Conservation (phyloP, 2,888 invertebrate genomes). For the Idaea dimidiata region DNA sequence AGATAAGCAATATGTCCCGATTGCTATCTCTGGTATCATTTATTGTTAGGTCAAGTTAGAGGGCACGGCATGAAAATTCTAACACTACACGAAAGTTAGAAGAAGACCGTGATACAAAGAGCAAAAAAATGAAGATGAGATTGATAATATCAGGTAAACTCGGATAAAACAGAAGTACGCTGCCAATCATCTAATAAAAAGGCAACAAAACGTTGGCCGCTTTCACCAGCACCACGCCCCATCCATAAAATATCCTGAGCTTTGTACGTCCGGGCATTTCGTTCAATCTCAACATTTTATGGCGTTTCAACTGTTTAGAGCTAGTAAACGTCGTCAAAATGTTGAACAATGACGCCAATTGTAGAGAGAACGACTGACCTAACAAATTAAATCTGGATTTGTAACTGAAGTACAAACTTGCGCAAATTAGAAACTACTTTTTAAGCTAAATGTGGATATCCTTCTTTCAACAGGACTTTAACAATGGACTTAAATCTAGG, state of each 20-base stretch:
- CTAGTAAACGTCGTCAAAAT: conserved; percentile 30
- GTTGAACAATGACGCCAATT: conserved; percentile 24
- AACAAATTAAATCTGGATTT: background rate
- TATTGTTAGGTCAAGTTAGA: too few species aligned
- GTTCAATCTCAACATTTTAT: conserved; percentile 45
- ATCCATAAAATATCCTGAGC: background rate
- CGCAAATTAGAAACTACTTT: background rate
- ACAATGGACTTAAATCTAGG: too few species aligned
- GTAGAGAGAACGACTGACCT: background rate
- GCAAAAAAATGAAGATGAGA: too few species aligned
- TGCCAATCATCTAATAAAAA: background rate
- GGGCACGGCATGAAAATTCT: too few species aligned
- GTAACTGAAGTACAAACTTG: background rate
- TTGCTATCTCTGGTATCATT: too few species aligned
- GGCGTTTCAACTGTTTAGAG: conserved; percentile 35
- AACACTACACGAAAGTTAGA: too few species aligned
- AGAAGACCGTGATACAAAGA: too few species aligned
- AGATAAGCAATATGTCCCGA: too few species aligned
- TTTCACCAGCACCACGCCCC: background rate
- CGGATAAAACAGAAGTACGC: background rate
- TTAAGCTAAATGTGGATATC: background rate
- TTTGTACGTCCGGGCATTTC: conserved; percentile 26
- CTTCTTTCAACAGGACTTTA: too few species aligned
- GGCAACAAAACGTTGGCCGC: background rate
- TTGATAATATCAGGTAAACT: too few species aligned